Base-by-base conservation (phyloP, 2,888 invertebrate genomes). In the Drosophila fulvimacula region DNA sequence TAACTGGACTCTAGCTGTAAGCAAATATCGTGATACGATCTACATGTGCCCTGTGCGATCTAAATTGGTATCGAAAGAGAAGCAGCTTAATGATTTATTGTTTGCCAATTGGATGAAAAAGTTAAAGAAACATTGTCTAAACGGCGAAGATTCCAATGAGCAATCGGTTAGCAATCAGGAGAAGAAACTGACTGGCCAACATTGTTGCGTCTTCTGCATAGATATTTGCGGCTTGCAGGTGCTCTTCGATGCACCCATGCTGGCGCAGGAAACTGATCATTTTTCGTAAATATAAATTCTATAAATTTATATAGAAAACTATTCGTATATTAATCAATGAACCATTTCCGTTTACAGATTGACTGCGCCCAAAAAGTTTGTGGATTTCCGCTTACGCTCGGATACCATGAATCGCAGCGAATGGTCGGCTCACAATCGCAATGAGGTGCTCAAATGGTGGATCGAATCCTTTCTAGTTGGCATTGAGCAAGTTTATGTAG, bases 381-480 rank as follows among this genome's bases (percentile, higher is more conserved):
- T 67, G 3, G 86, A 88, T 4, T 34, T 84, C 15, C 48, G 73
- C 17, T 0, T 78, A 19, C 79, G 83, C 1, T 10, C 11, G 19
- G 48, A 56, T 9, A 51, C 49, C 5, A 84, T 84, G 83, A 83
- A 2, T 6, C 61, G 51, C 0, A 0, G 1, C 2, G 73, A 84
- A 24, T 88, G 76, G 81, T 0, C 19, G 0, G 9, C 3, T 0
- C 67, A 86, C 42, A 60, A 69, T 19, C 56, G 44, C 0, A 36
- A 34, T 2, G 72, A 78, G 2, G 56, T 34, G 2, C 44, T 83
- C 4, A 66, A 68, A n/a, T 84, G 81, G 89, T 84, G 83, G 83
- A 48, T 39, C 5, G 68, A 72, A 19, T 68, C 63, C 24, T 86
- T 74, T 6, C 30, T 84, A 9, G 48, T 70, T 2, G 81, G 66